phyloP scores from a whole-genome alignment of 2,113 vertebrate genomes.

The Myocastor coypus region DNA sequence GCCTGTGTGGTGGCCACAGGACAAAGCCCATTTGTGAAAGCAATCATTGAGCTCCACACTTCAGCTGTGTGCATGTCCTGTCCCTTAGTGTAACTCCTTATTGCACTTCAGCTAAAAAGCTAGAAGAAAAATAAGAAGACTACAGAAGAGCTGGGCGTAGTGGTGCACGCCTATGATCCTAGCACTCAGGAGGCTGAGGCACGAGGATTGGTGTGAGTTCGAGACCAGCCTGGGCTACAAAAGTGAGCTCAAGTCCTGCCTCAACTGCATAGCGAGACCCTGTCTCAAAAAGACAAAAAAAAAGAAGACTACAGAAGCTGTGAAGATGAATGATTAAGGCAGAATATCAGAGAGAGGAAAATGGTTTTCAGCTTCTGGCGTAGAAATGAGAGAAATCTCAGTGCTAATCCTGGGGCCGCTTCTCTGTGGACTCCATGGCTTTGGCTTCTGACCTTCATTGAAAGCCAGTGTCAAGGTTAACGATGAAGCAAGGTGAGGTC shows the following conservation, averaged over 20 bases:
- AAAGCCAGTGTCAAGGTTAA: constrained; percentile 55
- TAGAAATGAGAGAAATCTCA: constrained; percentile 6
- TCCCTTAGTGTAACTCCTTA: background rate
- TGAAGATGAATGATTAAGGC: background rate
- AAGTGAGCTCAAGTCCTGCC: too few relatives aligned
- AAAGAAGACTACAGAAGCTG: background rate
- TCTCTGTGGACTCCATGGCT: background rate
- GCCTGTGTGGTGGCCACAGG: background rate
- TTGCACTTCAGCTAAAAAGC: background rate
- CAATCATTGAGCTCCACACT: background rate
- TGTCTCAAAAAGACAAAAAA: too few relatives aligned
- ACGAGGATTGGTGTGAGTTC: too few relatives aligned
- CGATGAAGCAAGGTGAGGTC: constrained; percentile 22
- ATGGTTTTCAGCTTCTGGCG: background rate
- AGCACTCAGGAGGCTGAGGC: too few relatives aligned
- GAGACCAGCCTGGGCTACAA: too few relatives aligned
- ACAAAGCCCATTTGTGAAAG: background rate
- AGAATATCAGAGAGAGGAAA: background rate
- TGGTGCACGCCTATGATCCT: too few relatives aligned
- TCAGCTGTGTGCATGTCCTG: background rate
- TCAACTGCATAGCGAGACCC: too few relatives aligned
- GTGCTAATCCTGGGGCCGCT: background rate
- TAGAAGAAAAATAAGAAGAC: constrained; percentile 5
- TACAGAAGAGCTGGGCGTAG: too few relatives aligned
- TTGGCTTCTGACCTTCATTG: constrained; percentile 49